Evolutionary conservation across 2,113 vertebrate genomes (phyloP).

Genomic region (Podiceps cristatus): DNA sequence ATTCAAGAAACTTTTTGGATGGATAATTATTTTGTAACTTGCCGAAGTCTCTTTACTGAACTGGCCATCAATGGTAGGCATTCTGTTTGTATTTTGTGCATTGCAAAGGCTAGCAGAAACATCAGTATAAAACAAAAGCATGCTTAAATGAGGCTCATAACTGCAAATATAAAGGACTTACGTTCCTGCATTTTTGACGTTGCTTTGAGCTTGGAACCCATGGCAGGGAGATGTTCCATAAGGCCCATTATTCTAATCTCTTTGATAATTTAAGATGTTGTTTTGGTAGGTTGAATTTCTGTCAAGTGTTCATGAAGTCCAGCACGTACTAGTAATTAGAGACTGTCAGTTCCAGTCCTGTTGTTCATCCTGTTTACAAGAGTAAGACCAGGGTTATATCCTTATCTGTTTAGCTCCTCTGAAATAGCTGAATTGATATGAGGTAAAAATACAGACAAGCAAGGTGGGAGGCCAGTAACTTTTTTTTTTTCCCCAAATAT

Average conservation of each 20-base stretch:
- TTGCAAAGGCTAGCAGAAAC: neutral
- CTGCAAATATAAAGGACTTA: neutral
- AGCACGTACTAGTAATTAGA: neutral
- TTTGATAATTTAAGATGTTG: neutral
- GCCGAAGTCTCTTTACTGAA: neutral
- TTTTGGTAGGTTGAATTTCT: neutral
- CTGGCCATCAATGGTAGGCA: neutral
- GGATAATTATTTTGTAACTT: neutral
- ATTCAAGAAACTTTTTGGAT: neutral
- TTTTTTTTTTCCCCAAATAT: neutral
- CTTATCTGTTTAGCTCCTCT: neutral
- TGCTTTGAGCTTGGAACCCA: neutral
- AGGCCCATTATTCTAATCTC: neutral
- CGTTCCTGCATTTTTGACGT: neutral
- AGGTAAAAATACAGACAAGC: neutral
- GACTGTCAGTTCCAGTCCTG: neutral
- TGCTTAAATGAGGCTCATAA: neutral
- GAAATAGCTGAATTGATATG: neutral
- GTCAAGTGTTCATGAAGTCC: neutral
- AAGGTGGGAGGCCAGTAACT: neutral
- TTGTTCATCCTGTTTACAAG: neutral
- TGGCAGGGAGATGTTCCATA: neutral
- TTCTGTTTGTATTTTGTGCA: neutral
- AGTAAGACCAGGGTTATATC: neutral
- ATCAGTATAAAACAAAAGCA: neutral